Evolutionary conservation across 2,888 invertebrate genomes (phyloP).

Genomic region (Ditula angustiorana): DNA sequence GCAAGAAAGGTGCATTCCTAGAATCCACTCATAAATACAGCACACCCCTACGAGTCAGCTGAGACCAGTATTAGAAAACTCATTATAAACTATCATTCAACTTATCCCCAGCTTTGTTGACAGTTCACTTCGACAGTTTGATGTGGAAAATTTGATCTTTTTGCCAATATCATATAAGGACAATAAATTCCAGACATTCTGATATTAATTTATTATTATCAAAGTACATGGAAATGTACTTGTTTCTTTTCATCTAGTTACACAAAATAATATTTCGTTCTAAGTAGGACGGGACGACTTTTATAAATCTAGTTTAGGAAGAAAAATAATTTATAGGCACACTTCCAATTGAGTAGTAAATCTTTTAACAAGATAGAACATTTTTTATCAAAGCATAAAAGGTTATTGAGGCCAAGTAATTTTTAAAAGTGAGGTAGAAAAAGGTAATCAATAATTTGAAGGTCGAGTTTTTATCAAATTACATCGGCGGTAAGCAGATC

Average conservation of each 20-base stretch:
- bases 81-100: neutral
- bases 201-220: no score
- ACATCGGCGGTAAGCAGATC: no score
- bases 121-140: no score
- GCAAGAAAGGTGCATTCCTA: no score
- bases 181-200: no score
- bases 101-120: no score
- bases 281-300: neutral
- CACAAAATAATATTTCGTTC: neutral
- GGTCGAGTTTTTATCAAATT: neutral
- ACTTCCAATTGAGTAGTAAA: neutral
- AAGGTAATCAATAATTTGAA: neutral
- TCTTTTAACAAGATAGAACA: conserved; percentile 4
- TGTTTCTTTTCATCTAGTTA: neutral
- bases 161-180: no score
- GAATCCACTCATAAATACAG: neutral
- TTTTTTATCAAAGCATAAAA: neutral
- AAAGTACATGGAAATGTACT: no score
- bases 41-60: neutral
- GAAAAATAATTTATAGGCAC: neutral
- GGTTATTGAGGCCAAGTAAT: neutral
- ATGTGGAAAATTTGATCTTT: no score
- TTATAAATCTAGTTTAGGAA: neutral
- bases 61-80: neutral
- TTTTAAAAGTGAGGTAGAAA: neutral